phyloP scores from a whole-genome alignment of 2,797 vertebrate species.

The Mallotus villosus region DNA sequence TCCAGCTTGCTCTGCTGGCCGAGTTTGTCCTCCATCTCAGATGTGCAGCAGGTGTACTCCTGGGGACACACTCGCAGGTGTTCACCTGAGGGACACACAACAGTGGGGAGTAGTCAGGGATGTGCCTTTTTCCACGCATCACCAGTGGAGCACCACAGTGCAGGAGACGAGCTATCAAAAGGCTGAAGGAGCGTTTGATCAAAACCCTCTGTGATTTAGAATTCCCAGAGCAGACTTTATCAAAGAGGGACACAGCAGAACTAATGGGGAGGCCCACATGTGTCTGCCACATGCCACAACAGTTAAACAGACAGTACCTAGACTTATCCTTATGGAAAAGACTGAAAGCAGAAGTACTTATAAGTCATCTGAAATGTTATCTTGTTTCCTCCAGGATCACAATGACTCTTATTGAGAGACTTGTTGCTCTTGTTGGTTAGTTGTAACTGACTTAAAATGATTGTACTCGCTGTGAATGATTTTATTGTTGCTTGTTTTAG shows the following conservation, averaged over 20 bases:
- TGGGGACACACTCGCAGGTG: constrained; percentile 95
- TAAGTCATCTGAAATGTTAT: too few species aligned
- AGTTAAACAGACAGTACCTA: too few species aligned
- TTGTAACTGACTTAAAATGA: too few species aligned
- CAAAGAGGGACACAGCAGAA: constrained; percentile 50
- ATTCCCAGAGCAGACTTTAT: constrained; percentile 50
- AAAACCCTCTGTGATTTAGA: constrained; percentile 51
- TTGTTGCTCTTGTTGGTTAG: too few species aligned
- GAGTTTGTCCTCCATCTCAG: constrained; percentile 95
- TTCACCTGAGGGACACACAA: constrained; percentile 79
- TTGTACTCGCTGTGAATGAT: too few species aligned
- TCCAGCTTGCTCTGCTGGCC: constrained; percentile 91
- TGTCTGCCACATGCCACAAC: too few species aligned
- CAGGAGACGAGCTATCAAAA: constrained; percentile 39
- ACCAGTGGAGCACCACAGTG: not conserved
- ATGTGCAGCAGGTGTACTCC: constrained; percentile 96
- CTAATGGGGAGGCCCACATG: constrained; percentile 38
- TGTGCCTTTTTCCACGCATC: constrained; percentile 47
- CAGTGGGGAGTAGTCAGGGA: too few species aligned
- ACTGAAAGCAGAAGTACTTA: too few species aligned
- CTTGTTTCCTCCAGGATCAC: too few species aligned
- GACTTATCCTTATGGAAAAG: too few species aligned
- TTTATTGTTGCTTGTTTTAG: too few species aligned
- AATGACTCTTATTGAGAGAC: too few species aligned
- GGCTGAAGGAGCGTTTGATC: constrained; percentile 56